Evolutionary conservation across 2,113 vertebrate genomes (phyloP).

Genomic region (Scophthalmus maximus): DNA sequence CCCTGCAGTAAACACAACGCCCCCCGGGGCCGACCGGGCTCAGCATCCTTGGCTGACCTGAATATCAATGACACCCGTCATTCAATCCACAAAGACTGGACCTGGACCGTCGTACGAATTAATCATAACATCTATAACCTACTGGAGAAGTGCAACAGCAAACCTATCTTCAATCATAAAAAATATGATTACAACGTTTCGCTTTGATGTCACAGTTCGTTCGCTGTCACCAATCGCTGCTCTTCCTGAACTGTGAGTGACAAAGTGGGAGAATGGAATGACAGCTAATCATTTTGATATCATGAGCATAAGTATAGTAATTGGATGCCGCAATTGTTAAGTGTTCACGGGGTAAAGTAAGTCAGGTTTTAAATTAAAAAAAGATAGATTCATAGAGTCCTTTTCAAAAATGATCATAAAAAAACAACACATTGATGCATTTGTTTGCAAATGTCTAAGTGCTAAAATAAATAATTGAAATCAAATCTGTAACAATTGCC

Average conservation of each 20-base stretch:
- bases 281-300: constrained; percentile 7
- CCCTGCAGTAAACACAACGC: constrained; percentile 64
- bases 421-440: too few relatives aligned
- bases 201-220: not conserved
- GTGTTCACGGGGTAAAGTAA: too few relatives aligned
- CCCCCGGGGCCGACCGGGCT: constrained; percentile 43
- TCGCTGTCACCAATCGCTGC: not conserved
- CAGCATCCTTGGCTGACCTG: constrained; percentile 61
- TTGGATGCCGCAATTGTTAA: not conserved
- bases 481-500: too few relatives aligned
- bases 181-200: constrained; percentile 2
- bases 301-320: not conserved
- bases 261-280: not conserved
- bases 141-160: not conserved
- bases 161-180: constrained; percentile 9
- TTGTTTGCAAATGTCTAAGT: too few relatives aligned
- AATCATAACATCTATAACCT: constrained; percentile 9
- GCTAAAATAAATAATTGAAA: too few relatives aligned
- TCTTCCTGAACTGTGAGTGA: not conserved
- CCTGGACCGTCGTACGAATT: constrained; percentile 12
- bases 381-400: too few relatives aligned
- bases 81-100: constrained; percentile 33
- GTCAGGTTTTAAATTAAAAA: too few relatives aligned
- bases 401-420: too few relatives aligned
- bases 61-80: constrained; percentile 68